phyloP scores from a whole-genome alignment of 2,113 vertebrate genomes.

The Corythoichthys intestinalis region DNA sequence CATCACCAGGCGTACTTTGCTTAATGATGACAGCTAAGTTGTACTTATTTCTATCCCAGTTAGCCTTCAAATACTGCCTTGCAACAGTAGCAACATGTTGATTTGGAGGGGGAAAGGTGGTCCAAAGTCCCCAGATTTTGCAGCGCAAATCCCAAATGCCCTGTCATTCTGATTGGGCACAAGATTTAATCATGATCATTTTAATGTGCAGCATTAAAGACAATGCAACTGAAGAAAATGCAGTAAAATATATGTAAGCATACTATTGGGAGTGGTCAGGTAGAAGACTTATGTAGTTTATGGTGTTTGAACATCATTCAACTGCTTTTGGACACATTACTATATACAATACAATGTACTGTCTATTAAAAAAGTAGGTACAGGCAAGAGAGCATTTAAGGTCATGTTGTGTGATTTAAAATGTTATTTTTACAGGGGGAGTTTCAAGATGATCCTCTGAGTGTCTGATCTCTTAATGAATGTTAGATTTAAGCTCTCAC shows the following conservation, averaged over 20 bases:
- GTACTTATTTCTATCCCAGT: constrained; percentile 50
- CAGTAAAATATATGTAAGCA: neutral
- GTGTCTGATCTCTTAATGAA: constrained; percentile 59
- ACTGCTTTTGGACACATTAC: neutral
- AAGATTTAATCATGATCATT: constrained; percentile 49
- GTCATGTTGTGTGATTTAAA: constrained; percentile 40
- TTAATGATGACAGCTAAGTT: constrained; percentile 52
- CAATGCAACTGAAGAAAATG: constrained; percentile 28
- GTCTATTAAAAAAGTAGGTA: neutral
- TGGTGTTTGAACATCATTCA: neutral
- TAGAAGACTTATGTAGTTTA: neutral
- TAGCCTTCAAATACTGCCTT: constrained; percentile 12
- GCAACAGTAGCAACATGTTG: constrained; percentile 47
- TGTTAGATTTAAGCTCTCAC: constrained; percentile 36
- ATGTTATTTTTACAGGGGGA: constrained; percentile 40
- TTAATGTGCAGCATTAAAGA: constrained; percentile 32
- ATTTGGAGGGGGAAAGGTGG: constrained; percentile 42
- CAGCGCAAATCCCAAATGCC: constrained; percentile 41
- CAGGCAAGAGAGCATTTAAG: constrained; percentile 11
- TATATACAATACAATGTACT: too few relatives aligned
- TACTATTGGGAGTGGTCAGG: neutral
- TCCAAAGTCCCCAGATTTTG: constrained; percentile 52
- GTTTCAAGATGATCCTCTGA: constrained; percentile 56
- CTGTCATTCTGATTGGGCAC: constrained; percentile 40
- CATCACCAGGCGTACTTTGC: constrained; percentile 40